Evolutionary conservation across 2,888 invertebrate genomes (phyloP), one percentile per base, ranked within the genome.

Genomic region (Glyphotaelius pellucidus): DNA sequence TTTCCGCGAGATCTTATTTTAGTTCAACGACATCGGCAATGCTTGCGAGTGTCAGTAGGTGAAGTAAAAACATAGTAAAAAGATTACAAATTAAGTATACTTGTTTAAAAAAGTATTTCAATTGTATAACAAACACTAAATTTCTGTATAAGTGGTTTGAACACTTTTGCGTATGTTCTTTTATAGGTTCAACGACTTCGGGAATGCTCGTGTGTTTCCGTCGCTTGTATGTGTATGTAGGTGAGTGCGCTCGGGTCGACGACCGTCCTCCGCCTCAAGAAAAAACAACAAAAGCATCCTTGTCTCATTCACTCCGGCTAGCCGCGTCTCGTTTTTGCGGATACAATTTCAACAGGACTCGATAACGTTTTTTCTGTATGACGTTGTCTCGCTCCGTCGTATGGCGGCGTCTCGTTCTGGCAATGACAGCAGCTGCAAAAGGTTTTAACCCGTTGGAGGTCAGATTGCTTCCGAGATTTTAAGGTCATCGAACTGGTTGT

Each of bases 211-310:
- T 47, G 81, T 89, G 89, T 47, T 83, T 90, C 47, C 88, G 88
- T n/a, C 84, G 42, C 89, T 86, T 88, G 90, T 19, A 32, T 92
- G 93, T 93, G 93, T 93, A 93, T 93, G 92, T 93, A 93, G 92
- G 93, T 93, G 92, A 92, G 87, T 84, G 91, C 88, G 84, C 89
- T 79, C 91, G 90, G 93, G 92, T 92, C 93, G 90, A 91, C 93
- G 93, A 93, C 93, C 93, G 93, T 93, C 93, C 93, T 93, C 93
- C 92, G 93, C 80, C 80, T 67, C 83, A 25, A 83, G 81, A 67
- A 47, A 52, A 84, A 38, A 35, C 90, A 32, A 88, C 88, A 85
- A 91, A 89, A 79, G 67, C 89, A 32, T 32, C 83, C 81, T 83
- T 67, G 47, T 91, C 89, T 89, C 91, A 15, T 89, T 85, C 79